Conservation (phyloP, 1,140 invertebrate genomes). For the Panonychus citri region DNA sequence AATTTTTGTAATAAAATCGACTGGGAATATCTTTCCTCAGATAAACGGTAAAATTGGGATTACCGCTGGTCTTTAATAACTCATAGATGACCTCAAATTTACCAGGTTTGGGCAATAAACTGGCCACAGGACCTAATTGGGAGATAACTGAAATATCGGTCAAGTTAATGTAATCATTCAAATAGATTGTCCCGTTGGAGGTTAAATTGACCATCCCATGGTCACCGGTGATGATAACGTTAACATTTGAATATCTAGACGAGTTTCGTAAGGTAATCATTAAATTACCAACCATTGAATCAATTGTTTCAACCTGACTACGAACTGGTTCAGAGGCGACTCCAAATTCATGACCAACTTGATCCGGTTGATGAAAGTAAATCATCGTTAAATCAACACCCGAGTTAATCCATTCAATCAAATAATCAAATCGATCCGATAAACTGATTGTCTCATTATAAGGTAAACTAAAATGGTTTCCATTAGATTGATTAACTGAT, state of each 20-base stretch:
- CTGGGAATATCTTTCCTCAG: constrained; percentile 21
- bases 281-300: constrained; percentile 15
- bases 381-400: constrained; percentile 11
- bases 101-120: neutral
- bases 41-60: constrained; percentile 15
- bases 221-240: constrained; percentile 17
- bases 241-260: constrained; percentile 9
- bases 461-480: neutral
- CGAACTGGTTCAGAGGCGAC: neutral
- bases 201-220: constrained; percentile 17
- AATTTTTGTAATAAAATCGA: constrained; percentile 19
- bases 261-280: constrained; percentile 9
- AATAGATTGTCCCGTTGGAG: constrained; percentile 18
- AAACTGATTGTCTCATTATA: neutral
- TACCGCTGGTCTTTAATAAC: neutral
- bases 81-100: neutral
- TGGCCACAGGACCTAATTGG: neutral
- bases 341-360: constrained; percentile 10
- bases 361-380: constrained; percentile 15
- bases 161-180: neutral
- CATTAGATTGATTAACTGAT: neutral
- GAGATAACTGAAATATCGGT: neutral
- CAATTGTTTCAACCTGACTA: constrained; percentile 2
- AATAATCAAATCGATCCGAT: constrained; percentile 5
- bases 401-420: constrained; percentile 8